Conservation (phyloP, 2,888 invertebrate genomes). For the Labia minor region DNA sequence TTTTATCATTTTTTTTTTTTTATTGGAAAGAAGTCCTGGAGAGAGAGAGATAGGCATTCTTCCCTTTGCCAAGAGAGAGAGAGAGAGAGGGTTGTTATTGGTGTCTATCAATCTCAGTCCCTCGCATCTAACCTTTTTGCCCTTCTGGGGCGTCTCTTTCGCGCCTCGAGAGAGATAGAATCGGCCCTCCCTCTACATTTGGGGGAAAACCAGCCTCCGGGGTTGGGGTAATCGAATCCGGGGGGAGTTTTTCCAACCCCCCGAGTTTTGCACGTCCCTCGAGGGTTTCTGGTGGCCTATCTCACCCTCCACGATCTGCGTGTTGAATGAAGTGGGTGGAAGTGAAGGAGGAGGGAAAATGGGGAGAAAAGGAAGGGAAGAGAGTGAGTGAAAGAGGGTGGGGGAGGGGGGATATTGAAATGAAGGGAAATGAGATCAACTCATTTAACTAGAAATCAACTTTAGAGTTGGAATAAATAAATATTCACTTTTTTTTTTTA, state of each 20-base stretch:
- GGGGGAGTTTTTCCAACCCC: neutral
- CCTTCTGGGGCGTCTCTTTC: neutral
- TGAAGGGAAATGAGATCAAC: conserved; percentile 7
- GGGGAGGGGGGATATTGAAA: conserved; percentile 1
- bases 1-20: too few species aligned
- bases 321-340: conserved; percentile 13
- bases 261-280: conserved; percentile 5
- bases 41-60: too few species aligned
- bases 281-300: conserved; percentile 9
- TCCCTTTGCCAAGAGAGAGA: too few species aligned
- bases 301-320: neutral
- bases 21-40: too few species aligned
- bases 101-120: conserved; percentile 13
- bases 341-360: too few species aligned
- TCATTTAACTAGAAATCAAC: neutral
- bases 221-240: conserved; percentile 4
- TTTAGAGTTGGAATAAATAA: neutral
- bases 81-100: neutral
- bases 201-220: neutral
- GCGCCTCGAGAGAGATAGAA: conserved; percentile 13
- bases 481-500: too few species aligned
- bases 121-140: conserved; percentile 1
- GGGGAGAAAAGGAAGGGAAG: too few species aligned
- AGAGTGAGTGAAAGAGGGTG: too few species aligned
- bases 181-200: neutral